Percentiles rank a stretch among this genome's conserved stretches.
These are phyloP conservation scores for Gadopsis bispinosus DNA, from an alignment of 2,797 vertebrate genomes.

Conservation along the genomic window DNA sequence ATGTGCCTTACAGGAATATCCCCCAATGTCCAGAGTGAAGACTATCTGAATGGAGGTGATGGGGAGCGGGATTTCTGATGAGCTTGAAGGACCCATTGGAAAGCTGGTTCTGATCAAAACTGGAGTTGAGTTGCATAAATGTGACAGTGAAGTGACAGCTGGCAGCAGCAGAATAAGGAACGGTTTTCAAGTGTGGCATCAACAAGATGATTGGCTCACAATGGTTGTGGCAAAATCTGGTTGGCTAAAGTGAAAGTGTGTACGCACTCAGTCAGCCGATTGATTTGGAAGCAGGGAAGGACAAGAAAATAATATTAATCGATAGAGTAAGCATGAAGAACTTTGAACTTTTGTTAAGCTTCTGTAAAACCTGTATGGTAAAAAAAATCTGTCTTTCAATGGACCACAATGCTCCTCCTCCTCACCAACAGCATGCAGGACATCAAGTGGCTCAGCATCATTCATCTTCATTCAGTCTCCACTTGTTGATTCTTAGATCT, in stretches of 20 bases:
- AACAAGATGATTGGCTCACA: not conserved
- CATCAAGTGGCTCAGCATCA: not conserved
- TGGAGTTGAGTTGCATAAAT: not conserved
- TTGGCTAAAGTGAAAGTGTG: not conserved
- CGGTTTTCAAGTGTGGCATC: constrained; percentile 3
- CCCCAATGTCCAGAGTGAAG: not conserved
- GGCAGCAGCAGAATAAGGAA: not conserved
- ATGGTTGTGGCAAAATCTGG: not conserved
- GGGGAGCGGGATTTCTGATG: not conserved
- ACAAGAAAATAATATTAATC: not conserved
- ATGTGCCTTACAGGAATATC: not conserved
- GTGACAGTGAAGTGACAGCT: constrained; percentile 8
- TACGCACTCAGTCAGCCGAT: not conserved
- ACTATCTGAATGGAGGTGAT: constrained; percentile 1
- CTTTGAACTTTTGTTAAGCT: not conserved
- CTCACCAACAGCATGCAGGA: not conserved
- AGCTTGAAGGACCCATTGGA: not conserved
- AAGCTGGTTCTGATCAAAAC: constrained; percentile 14
- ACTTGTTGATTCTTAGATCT: not conserved
- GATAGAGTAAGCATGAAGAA: not conserved
- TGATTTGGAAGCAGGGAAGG: not conserved
- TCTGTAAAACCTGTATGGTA: not conserved
- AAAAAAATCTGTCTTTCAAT: not conserved
- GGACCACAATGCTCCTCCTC: not conserved
- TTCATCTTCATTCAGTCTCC: constrained; percentile 1